Conservation (phyloP, 2,888 invertebrate genomes). For the Xylota segnis region DNA sequence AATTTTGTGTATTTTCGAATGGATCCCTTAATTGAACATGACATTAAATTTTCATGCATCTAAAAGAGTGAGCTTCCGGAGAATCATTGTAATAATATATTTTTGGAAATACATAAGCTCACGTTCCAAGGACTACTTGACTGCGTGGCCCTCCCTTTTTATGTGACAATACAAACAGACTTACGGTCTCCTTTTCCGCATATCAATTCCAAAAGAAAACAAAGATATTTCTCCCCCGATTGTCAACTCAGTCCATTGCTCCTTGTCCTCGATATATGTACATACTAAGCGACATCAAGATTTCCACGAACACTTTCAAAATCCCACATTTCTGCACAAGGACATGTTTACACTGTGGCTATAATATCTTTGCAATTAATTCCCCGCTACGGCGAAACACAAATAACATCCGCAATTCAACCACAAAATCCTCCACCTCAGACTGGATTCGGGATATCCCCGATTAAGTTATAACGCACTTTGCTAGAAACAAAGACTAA, state of each 20-base stretch:
- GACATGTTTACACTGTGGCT: slow-evolving; percentile 34
- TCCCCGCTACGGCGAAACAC: background rate
- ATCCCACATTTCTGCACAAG: slow-evolving; percentile 15
- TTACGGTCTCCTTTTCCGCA: too few species aligned
- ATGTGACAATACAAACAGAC: too few species aligned
- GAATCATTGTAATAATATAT: too few species aligned
- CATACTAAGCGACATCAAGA: background rate
- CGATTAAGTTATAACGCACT: slow-evolving; percentile 67
- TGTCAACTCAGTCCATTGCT: background rate
- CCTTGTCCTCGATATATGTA: background rate
- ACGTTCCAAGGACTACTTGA: too few species aligned
- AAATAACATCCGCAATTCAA: slow-evolving; percentile 50
- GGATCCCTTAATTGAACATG: too few species aligned
- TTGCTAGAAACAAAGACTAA: slow-evolving; percentile 40
- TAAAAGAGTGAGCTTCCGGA: too few species aligned
- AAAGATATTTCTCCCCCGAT: too few species aligned
- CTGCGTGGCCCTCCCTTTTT: too few species aligned
- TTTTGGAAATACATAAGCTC: too few species aligned
- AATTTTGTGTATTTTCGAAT: too few species aligned
- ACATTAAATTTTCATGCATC: too few species aligned
- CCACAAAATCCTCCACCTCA: slow-evolving; percentile 47
- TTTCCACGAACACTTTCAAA: background rate
- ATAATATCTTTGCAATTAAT: slow-evolving; percentile 32
- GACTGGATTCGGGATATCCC: slow-evolving; percentile 42
- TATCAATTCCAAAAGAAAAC: too few species aligned